Evolutionary conservation across 2,113 vertebrate genomes (phyloP).

Genomic region (Gambusia affinis): DNA sequence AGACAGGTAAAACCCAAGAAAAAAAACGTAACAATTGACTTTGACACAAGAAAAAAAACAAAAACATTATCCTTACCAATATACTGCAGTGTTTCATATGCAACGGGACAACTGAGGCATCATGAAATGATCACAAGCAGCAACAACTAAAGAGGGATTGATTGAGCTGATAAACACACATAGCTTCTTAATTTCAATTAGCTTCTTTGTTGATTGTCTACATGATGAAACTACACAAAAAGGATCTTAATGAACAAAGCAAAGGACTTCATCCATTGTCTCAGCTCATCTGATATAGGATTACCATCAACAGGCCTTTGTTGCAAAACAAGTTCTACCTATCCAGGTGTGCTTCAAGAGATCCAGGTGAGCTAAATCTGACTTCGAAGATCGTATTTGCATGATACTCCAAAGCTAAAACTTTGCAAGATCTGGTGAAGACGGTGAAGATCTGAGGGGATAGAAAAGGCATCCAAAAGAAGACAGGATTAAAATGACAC

Average conservation of each 20-base stretch:
- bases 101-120: not conserved
- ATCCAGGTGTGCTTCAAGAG: too few relatives aligned
- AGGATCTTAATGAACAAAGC: not conserved
- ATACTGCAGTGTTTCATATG: not conserved
- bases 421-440: too few relatives aligned
- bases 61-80: conserved; percentile 57
- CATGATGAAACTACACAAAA: not conserved
- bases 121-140: not conserved
- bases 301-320: too few relatives aligned
- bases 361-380: too few relatives aligned
- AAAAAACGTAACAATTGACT: conserved; percentile 60
- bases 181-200: not conserved
- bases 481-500: too few relatives aligned
- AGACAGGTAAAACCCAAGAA: conserved; percentile 36
- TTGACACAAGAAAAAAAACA: conserved; percentile 25
- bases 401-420: too few relatives aligned
- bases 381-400: too few relatives aligned
- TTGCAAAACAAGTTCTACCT: too few relatives aligned
- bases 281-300: not conserved
- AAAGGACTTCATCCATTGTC: not conserved
- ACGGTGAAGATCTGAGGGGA: not conserved
- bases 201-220: not conserved
- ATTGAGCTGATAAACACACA: not conserved
- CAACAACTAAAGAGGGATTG: not conserved
- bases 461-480: not conserved